Evolutionary conservation across 2,113 vertebrate species (phyloP), one percentile per base, ranked within the genome.

Genomic region (Urocitellus parryii): DNA sequence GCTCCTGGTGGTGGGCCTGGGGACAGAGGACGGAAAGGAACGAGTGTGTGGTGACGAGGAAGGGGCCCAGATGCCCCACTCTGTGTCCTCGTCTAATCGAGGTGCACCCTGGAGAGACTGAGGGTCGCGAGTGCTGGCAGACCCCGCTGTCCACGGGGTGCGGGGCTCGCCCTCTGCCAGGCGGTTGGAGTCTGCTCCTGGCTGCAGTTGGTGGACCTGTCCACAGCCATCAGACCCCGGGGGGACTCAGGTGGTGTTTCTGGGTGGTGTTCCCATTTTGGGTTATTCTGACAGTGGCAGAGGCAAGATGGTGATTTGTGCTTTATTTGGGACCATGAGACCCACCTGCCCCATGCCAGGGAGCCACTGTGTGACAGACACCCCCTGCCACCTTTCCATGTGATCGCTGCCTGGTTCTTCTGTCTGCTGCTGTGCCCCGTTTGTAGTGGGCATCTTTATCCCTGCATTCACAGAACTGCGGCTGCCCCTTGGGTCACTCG

Each of bases 101-200:
- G 58, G 20, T 24, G 58, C 22, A 3, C 58, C 58, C 7, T 61
- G 7, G 48, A 61, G 58, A 58, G 58, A 56, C 5, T 17, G 56
- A 56, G 17, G 56, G 4, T 18, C 0, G 5, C 56, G 1, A 51
- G 22, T 2, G 8, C 58, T 0, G 58, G 58, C 20, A 61, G 58
- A 61, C 22, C 56, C 22, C 18, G 56, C 17, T 18, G 17, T 20
- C 56, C 56, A 18, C 56, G 17, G 58, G 6, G 7, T 45, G 8
- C 5, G 48, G 12, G 48, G 48, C 48, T 51, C 12, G 12, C 10
- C 14, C 11, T 48, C 34, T 4, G 51, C 27, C 22, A 25, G 8
- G 1, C 13, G 24, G 24, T 24, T 13, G 16, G 39, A 5, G 24
- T 37, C 25, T 13, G 65, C 72, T 34, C 5, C 51, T 51, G 37